phyloP scores from a whole-genome alignment of 2,888 invertebrate species.

The Deroplatys truncata region DNA sequence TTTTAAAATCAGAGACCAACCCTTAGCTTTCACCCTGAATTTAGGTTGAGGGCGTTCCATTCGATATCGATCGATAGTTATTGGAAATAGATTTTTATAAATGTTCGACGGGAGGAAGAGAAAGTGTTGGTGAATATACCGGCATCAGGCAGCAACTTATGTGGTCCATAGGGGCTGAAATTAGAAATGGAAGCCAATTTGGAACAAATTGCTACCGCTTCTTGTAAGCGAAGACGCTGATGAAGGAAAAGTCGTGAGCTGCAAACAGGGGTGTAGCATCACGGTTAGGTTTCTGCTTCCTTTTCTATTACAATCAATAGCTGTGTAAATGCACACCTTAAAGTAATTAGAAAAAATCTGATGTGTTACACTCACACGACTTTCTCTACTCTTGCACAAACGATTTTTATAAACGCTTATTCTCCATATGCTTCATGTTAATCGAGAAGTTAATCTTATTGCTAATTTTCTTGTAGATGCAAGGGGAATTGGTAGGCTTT shows the following conservation, averaged over 20 bases:
- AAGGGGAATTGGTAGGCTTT: no score
- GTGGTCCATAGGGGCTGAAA: not conserved
- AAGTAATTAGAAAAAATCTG: no score
- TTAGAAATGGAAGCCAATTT: not conserved
- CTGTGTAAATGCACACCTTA: no score
- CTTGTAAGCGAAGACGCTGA: not conserved
- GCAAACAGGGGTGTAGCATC: no score
- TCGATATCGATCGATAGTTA: not conserved
- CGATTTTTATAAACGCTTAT: no score
- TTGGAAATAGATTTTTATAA: not conserved
- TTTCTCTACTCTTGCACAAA: no score
- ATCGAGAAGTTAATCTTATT: no score
- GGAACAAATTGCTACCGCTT: not conserved
- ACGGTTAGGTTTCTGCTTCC: no score
- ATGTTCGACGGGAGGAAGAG: not conserved
- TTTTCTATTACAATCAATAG: no score
- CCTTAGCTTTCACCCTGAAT: not conserved
- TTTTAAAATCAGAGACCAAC: not conserved
- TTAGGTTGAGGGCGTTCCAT: not conserved
- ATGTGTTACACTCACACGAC: no score
- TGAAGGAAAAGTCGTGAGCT: not conserved
- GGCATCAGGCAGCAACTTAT: not conserved
- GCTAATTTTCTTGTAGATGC: no score
- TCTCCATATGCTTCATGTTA: no score
- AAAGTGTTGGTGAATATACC: not conserved